Evolutionary conservation across 1,140 invertebrate genomes (phyloP).

Genomic region (Leptonema lineaticorne): DNA sequence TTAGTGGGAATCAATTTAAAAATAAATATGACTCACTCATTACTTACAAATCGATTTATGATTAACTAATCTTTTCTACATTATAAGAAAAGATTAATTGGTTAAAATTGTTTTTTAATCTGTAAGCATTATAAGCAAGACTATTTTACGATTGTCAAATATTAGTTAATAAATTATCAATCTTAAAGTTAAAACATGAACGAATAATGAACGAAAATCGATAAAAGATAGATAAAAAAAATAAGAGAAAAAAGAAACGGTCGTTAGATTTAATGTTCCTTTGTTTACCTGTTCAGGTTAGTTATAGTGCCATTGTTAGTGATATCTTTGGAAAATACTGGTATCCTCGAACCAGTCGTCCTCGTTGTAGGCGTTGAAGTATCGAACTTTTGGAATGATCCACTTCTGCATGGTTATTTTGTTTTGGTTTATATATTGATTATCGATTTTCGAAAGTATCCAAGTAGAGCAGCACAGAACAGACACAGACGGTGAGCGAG

Average conservation of each 20-base stretch:
- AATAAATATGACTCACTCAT: too few species aligned
- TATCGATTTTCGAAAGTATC: too few species aligned
- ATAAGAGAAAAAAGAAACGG: not conserved
- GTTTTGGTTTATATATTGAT: not conserved
- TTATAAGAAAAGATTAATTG: too few species aligned
- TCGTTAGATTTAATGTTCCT: not conserved
- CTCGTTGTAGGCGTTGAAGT: slow-evolving; percentile 16
- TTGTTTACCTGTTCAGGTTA: slow-evolving; percentile 36
- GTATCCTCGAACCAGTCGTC: slow-evolving; percentile 34
- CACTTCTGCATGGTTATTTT: slow-evolving; percentile 32
- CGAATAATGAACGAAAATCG: slow-evolving; percentile 30
- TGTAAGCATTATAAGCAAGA: too few species aligned
- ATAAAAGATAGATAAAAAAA: not conserved
- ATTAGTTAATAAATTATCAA: too few species aligned
- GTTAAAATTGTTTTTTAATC: too few species aligned
- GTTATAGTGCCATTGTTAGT: slow-evolving; percentile 33
- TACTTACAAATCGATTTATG: too few species aligned
- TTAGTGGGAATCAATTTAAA: too few species aligned
- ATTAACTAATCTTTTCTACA: too few species aligned
- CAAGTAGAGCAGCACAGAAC: slow-evolving; percentile 13
- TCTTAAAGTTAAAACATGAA: too few species aligned
- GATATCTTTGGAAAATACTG: slow-evolving; percentile 37
- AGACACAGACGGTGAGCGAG: slow-evolving; percentile 18
- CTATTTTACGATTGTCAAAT: too few species aligned
- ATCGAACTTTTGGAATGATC: slow-evolving; percentile 29